These are phyloP conservation scores for Hemibagrus wyckioides DNA, from an alignment of 2,113 vertebrate genomes.

Conservation along the genomic window DNA sequence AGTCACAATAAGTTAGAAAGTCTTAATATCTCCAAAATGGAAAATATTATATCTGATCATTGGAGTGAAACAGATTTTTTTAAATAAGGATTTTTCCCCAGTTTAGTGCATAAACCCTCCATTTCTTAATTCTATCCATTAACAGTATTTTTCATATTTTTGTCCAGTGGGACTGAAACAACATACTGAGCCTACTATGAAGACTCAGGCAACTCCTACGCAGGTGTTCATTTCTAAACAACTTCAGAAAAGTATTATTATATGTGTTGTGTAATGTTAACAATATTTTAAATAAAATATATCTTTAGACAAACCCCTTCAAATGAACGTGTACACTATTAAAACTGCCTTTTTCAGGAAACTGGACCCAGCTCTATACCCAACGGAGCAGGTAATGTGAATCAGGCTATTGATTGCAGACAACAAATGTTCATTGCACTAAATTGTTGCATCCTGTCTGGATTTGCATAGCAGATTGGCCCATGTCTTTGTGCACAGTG, in stretches of 20 bases:
- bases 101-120: not conserved
- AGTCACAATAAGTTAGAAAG: not conserved
- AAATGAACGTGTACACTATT: not conserved
- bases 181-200: not conserved
- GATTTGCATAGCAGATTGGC: not conserved
- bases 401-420: not conserved
- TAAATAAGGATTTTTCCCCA: not conserved
- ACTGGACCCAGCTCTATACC: not conserved
- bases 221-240: conserved; percentile 28
- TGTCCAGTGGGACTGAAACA: not conserved
- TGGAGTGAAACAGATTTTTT: not conserved
- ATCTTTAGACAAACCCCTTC: not conserved
- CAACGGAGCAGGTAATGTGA: conserved; percentile 5
- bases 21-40: not conserved
- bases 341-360: conserved; percentile 27
- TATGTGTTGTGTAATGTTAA: not conserved
- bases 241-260: not conserved
- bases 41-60: not conserved
- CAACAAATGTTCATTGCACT: not conserved
- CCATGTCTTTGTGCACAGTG: not conserved
- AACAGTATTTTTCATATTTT: not conserved
- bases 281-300: not conserved
- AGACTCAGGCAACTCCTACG: not conserved
- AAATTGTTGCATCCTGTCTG: not conserved
- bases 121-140: not conserved